phyloP scores from a whole-genome alignment of 2,888 invertebrate species.

The Melipona bicolor region DNA sequence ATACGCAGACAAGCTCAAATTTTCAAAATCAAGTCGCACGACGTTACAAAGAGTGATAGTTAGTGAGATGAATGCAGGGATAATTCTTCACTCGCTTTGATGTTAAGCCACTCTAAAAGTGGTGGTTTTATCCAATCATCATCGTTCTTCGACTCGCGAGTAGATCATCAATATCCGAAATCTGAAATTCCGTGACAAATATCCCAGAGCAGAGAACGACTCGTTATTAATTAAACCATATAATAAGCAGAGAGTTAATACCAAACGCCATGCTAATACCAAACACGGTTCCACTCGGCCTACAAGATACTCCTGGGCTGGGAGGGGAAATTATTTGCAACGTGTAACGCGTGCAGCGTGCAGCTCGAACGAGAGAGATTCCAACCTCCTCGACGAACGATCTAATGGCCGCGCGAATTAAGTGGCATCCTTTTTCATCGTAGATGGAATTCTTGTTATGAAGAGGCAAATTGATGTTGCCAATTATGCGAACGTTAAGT shows the following conservation, averaged over 20 bases:
- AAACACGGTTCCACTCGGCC: neutral
- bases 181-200: neutral
- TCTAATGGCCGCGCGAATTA: constrained; percentile 25
- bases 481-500: constrained; percentile 3
- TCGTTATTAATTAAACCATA: neutral
- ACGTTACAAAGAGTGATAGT: too few species aligned
- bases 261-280: neutral
- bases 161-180: neutral
- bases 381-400: neutral
- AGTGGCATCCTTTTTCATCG: constrained; percentile 20
- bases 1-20: too few species aligned
- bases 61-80: too few species aligned
- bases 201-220: neutral
- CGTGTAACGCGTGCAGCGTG: neutral
- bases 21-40: too few species aligned
- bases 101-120: too few species aligned
- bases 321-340: neutral
- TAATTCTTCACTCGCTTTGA: too few species aligned
- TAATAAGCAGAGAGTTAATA: neutral
- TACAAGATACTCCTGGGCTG: too few species aligned
- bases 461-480: constrained; percentile 12
- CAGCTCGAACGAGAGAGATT: neutral
- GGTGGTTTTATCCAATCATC: too few species aligned
- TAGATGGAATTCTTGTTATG: constrained; percentile 16
- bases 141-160: neutral